Base-by-base conservation (phyloP, 2,888 invertebrate genomes). In the Oxystoma pomonae region DNA sequence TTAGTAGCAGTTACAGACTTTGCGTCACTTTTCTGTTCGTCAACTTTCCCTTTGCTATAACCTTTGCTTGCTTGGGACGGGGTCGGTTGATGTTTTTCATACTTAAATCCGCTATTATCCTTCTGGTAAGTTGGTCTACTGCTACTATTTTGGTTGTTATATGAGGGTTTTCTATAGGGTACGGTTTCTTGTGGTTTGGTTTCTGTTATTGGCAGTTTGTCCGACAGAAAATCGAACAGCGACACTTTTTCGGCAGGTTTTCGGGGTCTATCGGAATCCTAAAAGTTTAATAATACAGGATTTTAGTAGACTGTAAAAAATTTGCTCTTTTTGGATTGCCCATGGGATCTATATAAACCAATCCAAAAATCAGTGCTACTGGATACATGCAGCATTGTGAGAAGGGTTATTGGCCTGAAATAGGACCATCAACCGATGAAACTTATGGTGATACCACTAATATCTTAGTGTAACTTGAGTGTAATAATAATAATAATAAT, bases 201-300 rank as follows among this genome's bases (percentile, higher is more conserved):
- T 58, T 72, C 72, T 58, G 63, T 77, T n/a, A 79, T 81, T 55
- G 89, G 89, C 56, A 93, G 80, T 80, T 92, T 93, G 72, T 91
- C 88, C 76, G 92, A 92, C 7, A 93, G 83, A 76, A 92, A 93
- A 77, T 91, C 91, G 78, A 92, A 93, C 1, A 93, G 80, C 0
- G 91, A 91, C 1, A 92, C 88, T 80, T 89, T 90, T 55, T 89
- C 90, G 12, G 90, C 88, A 0, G 93, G 92, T 77, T 91, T 92
- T 5, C 87, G 84, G 1, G 83, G 83, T 35, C 83, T 82, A 58
- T 84, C 84, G 65, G 87, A 86, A 53, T 84, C 84, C 65, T 86
- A 18, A 12, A 56, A 56, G 53, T n/a, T n/a, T n/a, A n/a, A n/a
- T n/a, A n/a, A n/a, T n/a, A n/a, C n/a, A n/a, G n/a, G n/a, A n/a